A percentile compares a stretch with the other conserved stretches of the same genome.
These are phyloP conservation scores for Ptychodera flava DNA, from an alignment of 35 echinoderm and acorn worm genomes.

Conservation along the genomic window DNA sequence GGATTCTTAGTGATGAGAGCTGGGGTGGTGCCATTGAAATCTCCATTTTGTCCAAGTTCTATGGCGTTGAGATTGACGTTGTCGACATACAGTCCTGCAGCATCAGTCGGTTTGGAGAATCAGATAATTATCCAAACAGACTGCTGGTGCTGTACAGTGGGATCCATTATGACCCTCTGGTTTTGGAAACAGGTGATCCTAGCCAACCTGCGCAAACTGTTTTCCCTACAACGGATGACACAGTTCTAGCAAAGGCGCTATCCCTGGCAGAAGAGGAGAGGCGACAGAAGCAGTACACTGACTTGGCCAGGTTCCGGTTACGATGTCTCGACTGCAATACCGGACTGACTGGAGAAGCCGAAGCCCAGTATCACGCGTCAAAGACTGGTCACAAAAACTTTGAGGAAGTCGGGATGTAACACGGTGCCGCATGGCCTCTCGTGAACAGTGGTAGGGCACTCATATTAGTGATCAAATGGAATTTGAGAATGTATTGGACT, in stretches of 20 bases:
- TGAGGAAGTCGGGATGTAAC: slow-evolving; percentile 27
- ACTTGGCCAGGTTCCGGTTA: slow-evolving; percentile 53
- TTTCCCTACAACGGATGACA: slow-evolving; percentile 48
- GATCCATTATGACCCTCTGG: slow-evolving; percentile 74
- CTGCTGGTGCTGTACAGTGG: slow-evolving; percentile 62
- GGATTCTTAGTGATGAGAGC: slow-evolving; percentile 59
- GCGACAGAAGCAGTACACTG: slow-evolving; percentile 66
- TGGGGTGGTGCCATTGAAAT: slow-evolving; percentile 88
- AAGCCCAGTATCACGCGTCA: slow-evolving; percentile 73
- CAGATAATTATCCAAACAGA: slow-evolving; percentile 32
- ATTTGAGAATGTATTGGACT: too few relatives aligned
- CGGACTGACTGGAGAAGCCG: slow-evolving; percentile 59
- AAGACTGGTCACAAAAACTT: slow-evolving; percentile 73
- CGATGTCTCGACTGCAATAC: slow-evolving; percentile 64
- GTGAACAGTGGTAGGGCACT: too few relatives aligned
- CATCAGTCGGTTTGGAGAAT: slow-evolving; percentile 64
- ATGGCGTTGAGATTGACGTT: slow-evolving; percentile 59
- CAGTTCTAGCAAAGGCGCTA: slow-evolving; percentile 43
- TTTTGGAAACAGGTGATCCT: slow-evolving; percentile 38
- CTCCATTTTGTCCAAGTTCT: slow-evolving; percentile 64
- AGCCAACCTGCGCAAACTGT: slow-evolving; percentile 30
- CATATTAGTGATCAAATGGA: too few relatives aligned
- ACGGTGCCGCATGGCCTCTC: too few relatives aligned
- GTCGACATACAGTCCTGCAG: slow-evolving; percentile 56
- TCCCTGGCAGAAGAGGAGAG: slow-evolving; percentile 58